Percentiles rank a stretch among this genome's conserved stretches.
Evolutionary conservation across 2,888 invertebrate genomes (phyloP).

Genomic region (Sminthurides aquaticus): DNA sequence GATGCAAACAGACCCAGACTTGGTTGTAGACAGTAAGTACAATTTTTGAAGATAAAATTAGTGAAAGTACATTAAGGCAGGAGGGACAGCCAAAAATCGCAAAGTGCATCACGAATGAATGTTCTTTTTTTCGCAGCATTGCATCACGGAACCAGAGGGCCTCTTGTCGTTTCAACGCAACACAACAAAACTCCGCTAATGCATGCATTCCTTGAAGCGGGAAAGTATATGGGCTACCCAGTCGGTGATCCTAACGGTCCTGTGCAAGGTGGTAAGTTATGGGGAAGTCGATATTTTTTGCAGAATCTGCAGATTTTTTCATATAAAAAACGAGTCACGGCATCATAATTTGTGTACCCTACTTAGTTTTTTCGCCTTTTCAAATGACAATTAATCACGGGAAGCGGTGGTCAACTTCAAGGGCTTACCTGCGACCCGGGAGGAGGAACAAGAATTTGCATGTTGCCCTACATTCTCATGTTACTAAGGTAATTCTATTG

Average conservation of each 20-base stretch:
- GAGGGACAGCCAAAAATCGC: neutral
- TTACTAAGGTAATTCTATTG: conserved; percentile 19
- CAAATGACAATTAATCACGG: conserved; percentile 38
- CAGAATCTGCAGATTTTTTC: neutral
- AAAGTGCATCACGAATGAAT: too few relatives aligned
- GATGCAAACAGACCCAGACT: conserved; percentile 31
- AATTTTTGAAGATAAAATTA: neutral
- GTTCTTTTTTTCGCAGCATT: conserved; percentile 16
- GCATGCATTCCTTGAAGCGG: conserved; percentile 31
- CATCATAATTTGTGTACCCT: neutral
- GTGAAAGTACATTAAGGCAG: neutral
- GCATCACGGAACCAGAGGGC: conserved; percentile 35
- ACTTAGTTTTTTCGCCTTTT: conserved; percentile 34
- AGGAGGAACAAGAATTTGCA: conserved; percentile 23
- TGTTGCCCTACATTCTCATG: conserved; percentile 33
- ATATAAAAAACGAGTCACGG: neutral
- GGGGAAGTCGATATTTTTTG: too few relatives aligned
- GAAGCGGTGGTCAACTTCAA: conserved; percentile 32
- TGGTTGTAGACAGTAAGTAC: conserved; percentile 31
- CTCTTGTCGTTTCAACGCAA: conserved; percentile 31
- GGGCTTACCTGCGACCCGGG: conserved; percentile 34
- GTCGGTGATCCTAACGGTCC: conserved; percentile 34
- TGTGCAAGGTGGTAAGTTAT: conserved; percentile 28
- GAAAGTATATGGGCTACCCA: conserved; percentile 31
- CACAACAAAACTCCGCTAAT: conserved; percentile 26